Percentiles rank a stretch among this genome's conserved stretches.
Conservation (phyloP, 2,888 invertebrate species). For the Leptogaster cylindrica region DNA sequence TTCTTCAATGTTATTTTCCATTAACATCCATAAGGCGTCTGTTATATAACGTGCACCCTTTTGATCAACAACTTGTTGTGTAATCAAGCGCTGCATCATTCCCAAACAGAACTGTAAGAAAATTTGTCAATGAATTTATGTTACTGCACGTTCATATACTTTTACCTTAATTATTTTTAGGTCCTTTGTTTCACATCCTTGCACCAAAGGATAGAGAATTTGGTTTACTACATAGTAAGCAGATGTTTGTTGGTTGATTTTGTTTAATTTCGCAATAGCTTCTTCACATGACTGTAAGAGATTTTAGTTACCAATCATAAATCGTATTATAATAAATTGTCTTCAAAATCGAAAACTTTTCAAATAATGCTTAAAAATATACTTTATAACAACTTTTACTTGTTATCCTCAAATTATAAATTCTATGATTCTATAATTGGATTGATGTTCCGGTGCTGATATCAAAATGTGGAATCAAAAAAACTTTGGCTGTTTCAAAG, state of each 20-base stretch:
- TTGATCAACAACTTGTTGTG: slow-evolving; percentile 85
- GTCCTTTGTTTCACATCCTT: slow-evolving; percentile 97
- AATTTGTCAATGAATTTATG: slow-evolving; percentile 12
- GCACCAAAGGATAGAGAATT: slow-evolving; percentile 93
- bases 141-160: slow-evolving; percentile 37
- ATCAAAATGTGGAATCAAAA: no score
- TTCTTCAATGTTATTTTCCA: slow-evolving; percentile 94
- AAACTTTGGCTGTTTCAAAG: no score
- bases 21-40: slow-evolving; percentile 89
- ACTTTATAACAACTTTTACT: no score
- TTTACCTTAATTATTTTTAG: slow-evolving; percentile 91
- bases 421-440: no score
- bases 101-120: slow-evolving; percentile 81
- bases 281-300: slow-evolving; percentile 91
- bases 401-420: no score
- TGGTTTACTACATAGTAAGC: slow-evolving; percentile 90
- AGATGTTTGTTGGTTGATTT: slow-evolving; percentile 80
- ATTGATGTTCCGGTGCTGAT: no score
- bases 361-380: no score
- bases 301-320: no score
- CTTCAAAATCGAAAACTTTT: no score
- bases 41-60: slow-evolving; percentile 94
- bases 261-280: slow-evolving; percentile 86
- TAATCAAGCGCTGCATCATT: slow-evolving; percentile 92
- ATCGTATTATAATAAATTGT: no score